Percentiles rank a stretch among this genome's conserved stretches.
These are phyloP conservation scores for Heteronetta atricapilla DNA, from an alignment of 2,113 vertebrate species.

Conservation along the genomic window DNA sequence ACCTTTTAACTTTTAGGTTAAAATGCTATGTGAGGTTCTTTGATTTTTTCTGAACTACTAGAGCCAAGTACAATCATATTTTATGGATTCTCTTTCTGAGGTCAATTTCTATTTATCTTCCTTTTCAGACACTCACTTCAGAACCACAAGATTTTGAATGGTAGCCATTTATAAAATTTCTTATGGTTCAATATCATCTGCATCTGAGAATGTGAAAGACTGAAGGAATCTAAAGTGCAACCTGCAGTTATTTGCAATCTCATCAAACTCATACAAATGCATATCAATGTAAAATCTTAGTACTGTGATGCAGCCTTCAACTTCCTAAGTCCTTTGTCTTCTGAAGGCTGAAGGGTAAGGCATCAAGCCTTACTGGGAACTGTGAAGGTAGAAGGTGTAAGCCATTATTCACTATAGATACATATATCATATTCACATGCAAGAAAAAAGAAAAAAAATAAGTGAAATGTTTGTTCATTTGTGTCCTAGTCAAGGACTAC, in stretches of 20 bases:
- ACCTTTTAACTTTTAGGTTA: not conserved
- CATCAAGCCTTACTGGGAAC: not conserved
- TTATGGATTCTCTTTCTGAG: not conserved
- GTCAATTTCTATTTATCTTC: not conserved
- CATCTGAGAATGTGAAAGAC: not conserved
- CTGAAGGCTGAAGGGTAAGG: not conserved
- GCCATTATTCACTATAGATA: not conserved
- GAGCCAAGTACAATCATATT: not conserved
- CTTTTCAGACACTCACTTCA: not conserved
- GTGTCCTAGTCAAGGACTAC: not conserved
- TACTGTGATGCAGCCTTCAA: not conserved
- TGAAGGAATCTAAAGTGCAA: not conserved
- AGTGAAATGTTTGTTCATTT: not conserved
- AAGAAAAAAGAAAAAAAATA: not conserved
- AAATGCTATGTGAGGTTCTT: not conserved
- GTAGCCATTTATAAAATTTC: not conserved
- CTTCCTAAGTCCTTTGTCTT: not conserved
- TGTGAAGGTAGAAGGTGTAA: not conserved
- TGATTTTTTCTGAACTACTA: not conserved
- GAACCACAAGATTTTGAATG: not conserved
- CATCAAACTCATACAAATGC: not conserved
- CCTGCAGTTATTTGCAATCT: not conserved
- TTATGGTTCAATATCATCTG: accelerated
- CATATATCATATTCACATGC: not conserved
- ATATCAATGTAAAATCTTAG: not conserved